Percentiles rank a stretch among this genome's conserved stretches.
These are phyloP conservation scores for Amblyopsis hoosieri DNA, from an alignment of 2,797 vertebrate species.

Conservation along the genomic window DNA sequence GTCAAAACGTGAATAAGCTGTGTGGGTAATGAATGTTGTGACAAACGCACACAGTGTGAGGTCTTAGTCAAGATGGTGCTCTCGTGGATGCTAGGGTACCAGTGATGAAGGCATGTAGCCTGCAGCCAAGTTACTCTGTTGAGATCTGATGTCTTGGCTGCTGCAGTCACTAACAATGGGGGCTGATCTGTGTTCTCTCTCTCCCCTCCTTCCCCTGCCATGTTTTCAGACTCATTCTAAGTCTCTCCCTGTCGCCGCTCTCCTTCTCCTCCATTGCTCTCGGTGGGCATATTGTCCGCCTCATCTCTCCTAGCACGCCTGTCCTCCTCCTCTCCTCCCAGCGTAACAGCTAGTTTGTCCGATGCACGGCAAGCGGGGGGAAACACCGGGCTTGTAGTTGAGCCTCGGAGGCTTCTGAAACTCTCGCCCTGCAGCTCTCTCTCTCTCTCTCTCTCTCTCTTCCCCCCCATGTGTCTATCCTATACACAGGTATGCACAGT, in stretches of 20 bases:
- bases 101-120: slow-evolving; percentile 48
- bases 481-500: slow-evolving; percentile 9
- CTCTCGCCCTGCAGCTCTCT: slow-evolving; percentile 7
- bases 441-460: slow-evolving; percentile 3
- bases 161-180: slow-evolving; percentile 40
- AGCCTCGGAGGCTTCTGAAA: slow-evolving; percentile 58
- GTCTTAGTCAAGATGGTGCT: slow-evolving; percentile 23
- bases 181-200: slow-evolving; percentile 18
- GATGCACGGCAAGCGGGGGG: slow-evolving; percentile 62
- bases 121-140: slow-evolving; percentile 50
- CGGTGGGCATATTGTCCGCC: background rate
- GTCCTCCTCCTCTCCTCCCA: background rate
- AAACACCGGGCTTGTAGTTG: slow-evolving; percentile 53
- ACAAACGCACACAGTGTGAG: background rate
- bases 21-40: slow-evolving; percentile 55
- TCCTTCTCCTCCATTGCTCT: background rate
- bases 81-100: slow-evolving; percentile 28
- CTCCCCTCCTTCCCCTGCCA: slow-evolving; percentile 9
- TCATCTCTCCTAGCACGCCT: slow-evolving; percentile 1
- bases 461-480: background rate
- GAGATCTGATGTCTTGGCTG: slow-evolving; percentile 50
- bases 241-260: background rate
- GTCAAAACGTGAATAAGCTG: slow-evolving; percentile 51
- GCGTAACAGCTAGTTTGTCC: slow-evolving; percentile 58
- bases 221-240: slow-evolving; percentile 27